A percentile compares a stretch with the other conserved stretches of the same genome.
Evolutionary conservation across 2,888 invertebrate genomes (phyloP).

Genomic region (Chloroclystis v-ata): DNA sequence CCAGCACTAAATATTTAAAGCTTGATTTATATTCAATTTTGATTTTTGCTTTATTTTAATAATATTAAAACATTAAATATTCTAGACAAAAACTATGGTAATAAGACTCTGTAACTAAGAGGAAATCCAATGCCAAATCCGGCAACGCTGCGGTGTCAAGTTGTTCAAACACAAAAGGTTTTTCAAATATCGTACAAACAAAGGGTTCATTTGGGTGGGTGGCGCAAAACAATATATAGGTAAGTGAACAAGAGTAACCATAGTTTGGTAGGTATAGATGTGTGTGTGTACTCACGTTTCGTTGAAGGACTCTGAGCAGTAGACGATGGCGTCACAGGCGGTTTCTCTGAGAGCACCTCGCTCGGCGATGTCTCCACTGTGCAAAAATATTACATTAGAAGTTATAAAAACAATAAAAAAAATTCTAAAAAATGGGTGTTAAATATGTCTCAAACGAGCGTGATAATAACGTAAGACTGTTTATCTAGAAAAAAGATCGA

Average conservation of each 20-base stretch:
- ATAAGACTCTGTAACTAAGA: constrained; percentile 1
- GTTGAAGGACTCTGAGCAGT: constrained; percentile 41
- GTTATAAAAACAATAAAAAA: not conserved
- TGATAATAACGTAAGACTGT: not conserved
- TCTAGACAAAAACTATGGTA: not conserved
- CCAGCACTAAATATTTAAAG: not conserved
- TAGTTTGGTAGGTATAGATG: constrained; percentile 2
- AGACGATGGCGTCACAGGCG: constrained; percentile 46
- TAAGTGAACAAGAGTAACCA: constrained; percentile 18
- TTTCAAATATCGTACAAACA: constrained; percentile 34
- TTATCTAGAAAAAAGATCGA: constrained; percentile 20
- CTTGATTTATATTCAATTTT: not conserved
- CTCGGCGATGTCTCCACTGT: constrained; percentile 46
- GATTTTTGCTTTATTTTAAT: not conserved
- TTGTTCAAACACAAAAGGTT: constrained; percentile 37
- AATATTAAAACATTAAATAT: not conserved
- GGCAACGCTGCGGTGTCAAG: constrained; percentile 32
- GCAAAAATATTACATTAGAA: constrained; percentile 5
- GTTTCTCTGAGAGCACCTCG: constrained; percentile 48
- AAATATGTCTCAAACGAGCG: too few species aligned
- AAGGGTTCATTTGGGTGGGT: constrained; percentile 33
- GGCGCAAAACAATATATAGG: constrained; percentile 25
- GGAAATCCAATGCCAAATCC: constrained; percentile 19
- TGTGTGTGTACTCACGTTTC: constrained; percentile 54
- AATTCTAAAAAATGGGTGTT: too few species aligned